These are phyloP conservation scores for Ruditapes philippinarum DNA, from an alignment of 1,140 invertebrate species.

Conservation along the genomic window DNA sequence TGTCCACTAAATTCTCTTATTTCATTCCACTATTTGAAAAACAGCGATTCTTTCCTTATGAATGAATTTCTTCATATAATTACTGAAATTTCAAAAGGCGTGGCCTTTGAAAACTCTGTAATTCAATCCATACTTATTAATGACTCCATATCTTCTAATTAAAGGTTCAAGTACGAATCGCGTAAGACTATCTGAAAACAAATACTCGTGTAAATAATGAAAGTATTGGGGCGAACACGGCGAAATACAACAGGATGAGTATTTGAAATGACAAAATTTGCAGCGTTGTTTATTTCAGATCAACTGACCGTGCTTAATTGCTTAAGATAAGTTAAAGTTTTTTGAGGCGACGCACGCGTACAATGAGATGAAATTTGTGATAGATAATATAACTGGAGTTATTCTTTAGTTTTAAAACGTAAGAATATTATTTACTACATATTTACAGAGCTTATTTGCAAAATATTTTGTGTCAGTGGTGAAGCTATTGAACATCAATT, in stretches of 20 bases:
- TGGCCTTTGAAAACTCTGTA: not conserved
- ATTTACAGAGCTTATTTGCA: too few species aligned
- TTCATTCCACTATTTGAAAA: slow-evolving; percentile 3
- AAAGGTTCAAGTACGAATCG: slow-evolving; percentile 1
- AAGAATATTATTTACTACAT: too few species aligned
- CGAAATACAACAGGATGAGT: not conserved
- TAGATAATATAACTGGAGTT: not conserved
- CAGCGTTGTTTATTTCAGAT: not conserved
- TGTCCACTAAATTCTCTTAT: slow-evolving; percentile 15
- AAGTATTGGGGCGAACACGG: not conserved
- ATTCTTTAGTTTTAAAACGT: too few species aligned
- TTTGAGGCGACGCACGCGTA: not conserved
- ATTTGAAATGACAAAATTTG: not conserved
- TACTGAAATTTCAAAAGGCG: slow-evolving; percentile 15
- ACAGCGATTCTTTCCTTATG: not conserved
- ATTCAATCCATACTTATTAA: not conserved
- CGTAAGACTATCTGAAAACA: not conserved
- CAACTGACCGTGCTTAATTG: not conserved
- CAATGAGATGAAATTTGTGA: not conserved
- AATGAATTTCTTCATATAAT: not conserved
- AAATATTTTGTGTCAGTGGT: too few species aligned
- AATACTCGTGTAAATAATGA: not conserved
- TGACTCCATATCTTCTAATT: not conserved
- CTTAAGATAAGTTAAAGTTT: not conserved
- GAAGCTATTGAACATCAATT: too few species aligned